Percentiles rank a stretch among this genome's conserved stretches.
Conservation (phyloP, 2,797 vertebrate genomes). For the Psittacula derbiana region DNA sequence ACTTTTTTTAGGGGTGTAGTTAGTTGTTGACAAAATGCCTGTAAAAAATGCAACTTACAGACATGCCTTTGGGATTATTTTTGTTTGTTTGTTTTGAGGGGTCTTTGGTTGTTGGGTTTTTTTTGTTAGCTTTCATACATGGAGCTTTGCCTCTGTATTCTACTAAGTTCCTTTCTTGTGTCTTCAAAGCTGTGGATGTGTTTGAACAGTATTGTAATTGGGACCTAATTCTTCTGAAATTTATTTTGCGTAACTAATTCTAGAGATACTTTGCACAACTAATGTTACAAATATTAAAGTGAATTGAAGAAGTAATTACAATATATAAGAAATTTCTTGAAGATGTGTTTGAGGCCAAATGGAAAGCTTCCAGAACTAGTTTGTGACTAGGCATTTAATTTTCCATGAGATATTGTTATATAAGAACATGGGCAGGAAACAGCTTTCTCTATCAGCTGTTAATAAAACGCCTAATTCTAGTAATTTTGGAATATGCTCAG, state of each 20-base stretch:
- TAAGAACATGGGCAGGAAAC: background rate
- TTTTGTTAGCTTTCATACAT: background rate
- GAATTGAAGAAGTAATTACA: background rate
- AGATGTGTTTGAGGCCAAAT: background rate
- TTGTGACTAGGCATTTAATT: background rate
- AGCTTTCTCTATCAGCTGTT: background rate
- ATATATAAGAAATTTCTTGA: background rate
- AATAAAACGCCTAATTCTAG: background rate
- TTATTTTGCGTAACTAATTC: background rate
- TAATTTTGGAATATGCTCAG: background rate
- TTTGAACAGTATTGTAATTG: background rate
- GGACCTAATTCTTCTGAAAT: background rate
- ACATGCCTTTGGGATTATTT: background rate
- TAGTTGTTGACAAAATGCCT: background rate
- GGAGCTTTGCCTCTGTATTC: background rate
- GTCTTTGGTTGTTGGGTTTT: rapidly evolving
- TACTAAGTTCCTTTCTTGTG: background rate
- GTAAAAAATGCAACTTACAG: background rate
- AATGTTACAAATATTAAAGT: background rate
- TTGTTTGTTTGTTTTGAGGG: background rate
- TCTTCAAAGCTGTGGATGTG: background rate
- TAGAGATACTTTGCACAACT: background rate
- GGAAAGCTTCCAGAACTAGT: background rate
- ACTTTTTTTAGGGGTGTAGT: background rate
- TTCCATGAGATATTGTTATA: background rate